Percentiles rank a stretch among this genome's conserved stretches.
Evolutionary conservation across 2,113 vertebrate genomes (phyloP).

Genomic region (Gambusia holbrooki): DNA sequence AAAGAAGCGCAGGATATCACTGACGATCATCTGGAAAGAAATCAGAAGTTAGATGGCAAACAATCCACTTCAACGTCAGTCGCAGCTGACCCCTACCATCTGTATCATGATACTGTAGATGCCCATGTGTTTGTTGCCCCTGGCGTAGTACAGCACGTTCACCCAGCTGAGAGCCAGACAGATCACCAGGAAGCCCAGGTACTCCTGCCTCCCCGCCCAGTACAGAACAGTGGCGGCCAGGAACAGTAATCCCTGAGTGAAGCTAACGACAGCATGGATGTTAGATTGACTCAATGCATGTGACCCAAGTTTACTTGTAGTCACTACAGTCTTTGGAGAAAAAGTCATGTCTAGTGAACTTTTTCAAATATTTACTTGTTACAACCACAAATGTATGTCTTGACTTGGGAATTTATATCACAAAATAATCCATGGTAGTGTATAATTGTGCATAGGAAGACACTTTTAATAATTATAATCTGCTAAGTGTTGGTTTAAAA

Average conservation of each 20-base stretch:
- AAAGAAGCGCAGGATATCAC: slow-evolving; percentile 92
- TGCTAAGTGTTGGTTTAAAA: no score
- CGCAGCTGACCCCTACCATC: slow-evolving; percentile 79
- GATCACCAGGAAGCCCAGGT: slow-evolving; percentile 86
- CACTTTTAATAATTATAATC: background rate
- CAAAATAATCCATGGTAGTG: background rate
- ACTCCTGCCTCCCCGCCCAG: slow-evolving; percentile 64
- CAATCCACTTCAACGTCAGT: background rate
- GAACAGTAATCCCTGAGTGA: slow-evolving; percentile 84
- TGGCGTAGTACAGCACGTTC: slow-evolving; percentile 90
- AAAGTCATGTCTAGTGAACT: background rate
- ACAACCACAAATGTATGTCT: background rate
- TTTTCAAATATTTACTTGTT: background rate
- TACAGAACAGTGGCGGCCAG: slow-evolving; percentile 80
- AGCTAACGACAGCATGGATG: slow-evolving; percentile 72
- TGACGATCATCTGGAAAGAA: slow-evolving; percentile 87
- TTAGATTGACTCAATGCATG: background rate
- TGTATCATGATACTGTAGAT: slow-evolving; percentile 98
- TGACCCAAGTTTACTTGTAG: background rate
- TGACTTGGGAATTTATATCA: no score
- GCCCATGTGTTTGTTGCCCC: slow-evolving; percentile 87
- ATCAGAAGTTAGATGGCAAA: background rate
- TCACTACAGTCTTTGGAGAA: background rate
- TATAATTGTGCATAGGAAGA: background rate
- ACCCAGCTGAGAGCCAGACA: slow-evolving; percentile 91